A percentile compares a stretch with the other conserved stretches of the same genome.
These are phyloP conservation scores for Pitta sordida DNA, from an alignment of 2,113 vertebrate genomes.

Conservation along the genomic window DNA sequence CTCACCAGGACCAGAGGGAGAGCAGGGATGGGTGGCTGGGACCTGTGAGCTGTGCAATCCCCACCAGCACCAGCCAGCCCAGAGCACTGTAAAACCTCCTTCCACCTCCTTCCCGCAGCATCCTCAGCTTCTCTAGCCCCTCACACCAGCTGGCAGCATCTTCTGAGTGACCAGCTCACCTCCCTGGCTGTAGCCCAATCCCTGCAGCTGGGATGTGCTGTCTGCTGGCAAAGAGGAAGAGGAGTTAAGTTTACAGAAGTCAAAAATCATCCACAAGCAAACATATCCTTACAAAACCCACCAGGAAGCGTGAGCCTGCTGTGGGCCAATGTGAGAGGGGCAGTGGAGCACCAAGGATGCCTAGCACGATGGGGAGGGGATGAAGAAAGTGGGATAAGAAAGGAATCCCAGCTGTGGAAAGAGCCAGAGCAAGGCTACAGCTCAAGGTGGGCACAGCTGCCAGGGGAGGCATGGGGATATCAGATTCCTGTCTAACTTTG, in stretches of 20 bases:
- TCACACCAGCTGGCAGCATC: background rate
- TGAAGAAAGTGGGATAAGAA: background rate
- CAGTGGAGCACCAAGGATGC: background rate
- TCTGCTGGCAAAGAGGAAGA: background rate
- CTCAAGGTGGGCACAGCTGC: background rate
- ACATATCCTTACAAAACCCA: background rate
- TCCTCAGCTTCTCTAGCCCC: background rate
- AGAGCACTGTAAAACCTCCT: background rate
- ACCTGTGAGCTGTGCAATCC: rapidly evolving
- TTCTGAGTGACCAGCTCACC: background rate
- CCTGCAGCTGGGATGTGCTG: rapidly evolving
- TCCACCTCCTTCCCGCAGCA: rapidly evolving
- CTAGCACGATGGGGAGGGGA: background rate
- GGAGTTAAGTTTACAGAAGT: background rate
- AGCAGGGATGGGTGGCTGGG: background rate
- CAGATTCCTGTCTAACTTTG: background rate
- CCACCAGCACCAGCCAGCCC: background rate
- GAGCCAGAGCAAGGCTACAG: background rate
- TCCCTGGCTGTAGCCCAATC: background rate
- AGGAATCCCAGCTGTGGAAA: background rate
- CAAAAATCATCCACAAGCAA: background rate
- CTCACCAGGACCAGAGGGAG: background rate
- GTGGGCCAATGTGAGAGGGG: rapidly evolving
- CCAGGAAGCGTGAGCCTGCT: background rate
- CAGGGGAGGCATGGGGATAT: background rate